Conservation (phyloP, 1,140 invertebrate species). For the Cyrtorhinus lividipennis region DNA sequence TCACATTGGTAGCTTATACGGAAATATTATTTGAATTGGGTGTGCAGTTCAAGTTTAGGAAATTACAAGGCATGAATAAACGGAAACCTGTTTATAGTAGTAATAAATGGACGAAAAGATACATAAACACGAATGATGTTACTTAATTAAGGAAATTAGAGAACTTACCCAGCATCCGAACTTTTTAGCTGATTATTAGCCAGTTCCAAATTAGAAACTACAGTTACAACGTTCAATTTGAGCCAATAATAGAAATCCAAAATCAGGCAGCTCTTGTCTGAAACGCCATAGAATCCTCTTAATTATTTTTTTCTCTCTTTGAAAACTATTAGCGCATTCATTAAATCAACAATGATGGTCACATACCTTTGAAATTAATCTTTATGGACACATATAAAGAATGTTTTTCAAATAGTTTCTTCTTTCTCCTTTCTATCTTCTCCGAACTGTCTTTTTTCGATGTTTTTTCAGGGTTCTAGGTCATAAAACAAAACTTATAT, state of each 20-base stretch:
- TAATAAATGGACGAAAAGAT: no score
- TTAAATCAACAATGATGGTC: background rate
- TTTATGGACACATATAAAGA: background rate
- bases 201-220: background rate
- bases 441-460: conserved; percentile 17
- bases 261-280: background rate
- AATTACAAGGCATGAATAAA: no score
- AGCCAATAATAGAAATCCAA: background rate
- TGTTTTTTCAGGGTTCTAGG: background rate
- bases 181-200: background rate
- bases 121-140: no score
- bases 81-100: no score
- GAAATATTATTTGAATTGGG: no score
- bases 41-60: no score
- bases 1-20: no score
- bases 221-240: background rate
- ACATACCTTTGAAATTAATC: no score
- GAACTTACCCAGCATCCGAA: background rate
- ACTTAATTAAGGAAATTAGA: no score
- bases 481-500: no score
- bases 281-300: background rate
- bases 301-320: no score
- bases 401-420: background rate
- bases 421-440: conserved; percentile 15
- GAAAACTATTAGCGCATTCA: background rate